Evolutionary conservation across 2,888 invertebrate species (phyloP).

Genomic region (Parascotia fuliginaria): DNA sequence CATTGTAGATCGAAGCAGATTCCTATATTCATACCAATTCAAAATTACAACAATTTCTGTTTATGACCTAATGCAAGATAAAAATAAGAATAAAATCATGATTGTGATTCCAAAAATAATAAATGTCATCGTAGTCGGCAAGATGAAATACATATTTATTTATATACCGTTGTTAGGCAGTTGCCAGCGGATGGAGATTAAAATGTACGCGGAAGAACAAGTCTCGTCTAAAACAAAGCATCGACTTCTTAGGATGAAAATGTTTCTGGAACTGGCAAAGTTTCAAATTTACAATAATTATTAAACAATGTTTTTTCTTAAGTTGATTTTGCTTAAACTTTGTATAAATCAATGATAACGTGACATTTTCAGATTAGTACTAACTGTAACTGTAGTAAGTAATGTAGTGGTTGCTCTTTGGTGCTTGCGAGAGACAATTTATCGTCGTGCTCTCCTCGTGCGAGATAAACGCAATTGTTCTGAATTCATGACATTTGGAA

Average conservation of each 20-base stretch:
- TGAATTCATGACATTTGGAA: constrained; percentile 54
- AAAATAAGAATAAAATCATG: neutral
- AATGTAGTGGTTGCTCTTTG: too few relatives aligned
- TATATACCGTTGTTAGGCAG: constrained; percentile 34
- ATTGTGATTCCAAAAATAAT: too few relatives aligned
- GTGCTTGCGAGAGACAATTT: constrained; percentile 31
- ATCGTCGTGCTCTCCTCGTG: constrained; percentile 31
- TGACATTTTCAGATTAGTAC: constrained; percentile 12
- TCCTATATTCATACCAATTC: neutral
- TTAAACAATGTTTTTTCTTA: constrained; percentile 17
- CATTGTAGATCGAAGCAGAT: neutral
- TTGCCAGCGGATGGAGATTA: constrained; percentile 34
- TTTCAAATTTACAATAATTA: constrained; percentile 22
- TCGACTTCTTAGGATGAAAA: constrained; percentile 25
- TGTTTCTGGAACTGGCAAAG: constrained; percentile 17
- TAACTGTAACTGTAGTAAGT: too few relatives aligned
- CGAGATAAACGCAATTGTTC: constrained; percentile 47
- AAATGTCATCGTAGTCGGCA: too few relatives aligned
- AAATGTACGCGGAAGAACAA: constrained; percentile 34
- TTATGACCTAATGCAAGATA: neutral
- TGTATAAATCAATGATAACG: neutral
- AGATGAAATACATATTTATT: constrained; percentile 23
- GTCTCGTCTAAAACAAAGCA: constrained; percentile 26
- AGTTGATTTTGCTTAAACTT: neutral
- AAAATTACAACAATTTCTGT: neutral